These are phyloP conservation scores for Machaerirhynchus nigripectus DNA, from an alignment of 2,113 vertebrate species.

Conservation along the genomic window DNA sequence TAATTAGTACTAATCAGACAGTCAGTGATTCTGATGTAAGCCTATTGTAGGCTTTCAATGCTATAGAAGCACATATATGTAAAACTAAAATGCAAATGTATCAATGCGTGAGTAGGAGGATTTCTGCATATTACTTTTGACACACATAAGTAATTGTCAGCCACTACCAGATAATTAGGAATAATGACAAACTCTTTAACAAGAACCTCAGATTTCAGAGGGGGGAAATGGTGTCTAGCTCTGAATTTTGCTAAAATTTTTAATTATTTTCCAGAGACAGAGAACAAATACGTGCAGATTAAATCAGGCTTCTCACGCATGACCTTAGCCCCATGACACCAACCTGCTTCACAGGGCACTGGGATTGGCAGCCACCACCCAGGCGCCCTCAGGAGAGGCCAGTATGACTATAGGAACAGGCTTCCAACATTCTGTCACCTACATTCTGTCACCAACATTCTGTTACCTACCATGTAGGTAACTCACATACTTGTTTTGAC, in stretches of 20 bases:
- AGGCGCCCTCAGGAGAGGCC: neutral
- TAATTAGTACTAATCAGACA: conserved; percentile 23
- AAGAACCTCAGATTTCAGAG: conserved; percentile 16
- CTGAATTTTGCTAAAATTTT: neutral
- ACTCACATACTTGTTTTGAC: neutral
- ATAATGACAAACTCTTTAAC: conserved; percentile 23
- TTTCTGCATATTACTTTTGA: neutral
- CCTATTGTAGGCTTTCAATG: neutral
- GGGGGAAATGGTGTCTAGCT: accelerated
- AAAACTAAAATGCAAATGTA: conserved; percentile 14
- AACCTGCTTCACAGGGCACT: neutral
- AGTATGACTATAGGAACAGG: accelerated
- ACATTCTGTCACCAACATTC: neutral
- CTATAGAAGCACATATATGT: neutral
- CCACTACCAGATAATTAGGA: conserved; percentile 56
- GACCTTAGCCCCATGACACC: neutral
- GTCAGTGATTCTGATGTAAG: neutral
- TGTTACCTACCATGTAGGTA: neutral
- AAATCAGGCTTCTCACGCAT: neutral
- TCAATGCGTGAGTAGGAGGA: neutral
- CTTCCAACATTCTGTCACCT: neutral
- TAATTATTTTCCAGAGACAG: neutral
- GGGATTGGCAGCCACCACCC: neutral
- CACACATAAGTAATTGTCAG: neutral
- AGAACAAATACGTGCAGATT: neutral